phyloP scores from a whole-genome alignment of 2,797 vertebrate species.

The Champsocephalus gunnari region DNA sequence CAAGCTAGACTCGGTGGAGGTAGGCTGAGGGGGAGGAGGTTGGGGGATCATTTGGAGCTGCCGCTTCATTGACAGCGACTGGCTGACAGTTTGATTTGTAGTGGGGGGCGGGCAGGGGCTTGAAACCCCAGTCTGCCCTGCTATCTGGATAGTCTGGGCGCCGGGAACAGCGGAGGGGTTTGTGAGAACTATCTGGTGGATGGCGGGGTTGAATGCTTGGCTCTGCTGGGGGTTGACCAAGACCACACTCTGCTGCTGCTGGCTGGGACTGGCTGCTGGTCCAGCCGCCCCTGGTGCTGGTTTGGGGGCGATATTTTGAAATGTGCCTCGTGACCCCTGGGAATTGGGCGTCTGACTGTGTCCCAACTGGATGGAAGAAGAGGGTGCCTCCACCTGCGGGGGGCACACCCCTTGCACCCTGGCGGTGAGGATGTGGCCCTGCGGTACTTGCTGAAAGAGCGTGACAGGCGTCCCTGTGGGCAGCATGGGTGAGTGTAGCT shows the following conservation, averaged over 20 bases:
- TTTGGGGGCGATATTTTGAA: constrained; percentile 99
- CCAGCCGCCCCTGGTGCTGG: constrained; percentile 88
- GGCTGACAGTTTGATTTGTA: constrained; percentile 92
- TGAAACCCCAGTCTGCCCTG: constrained; percentile 90
- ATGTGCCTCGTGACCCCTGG: constrained; percentile 91
- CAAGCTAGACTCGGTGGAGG: constrained; percentile 96
- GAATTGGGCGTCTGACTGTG: constrained; percentile 89
- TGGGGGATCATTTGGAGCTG: constrained; percentile 82
- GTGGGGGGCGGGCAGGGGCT: constrained; percentile 86
- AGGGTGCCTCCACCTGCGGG: constrained; percentile 86
- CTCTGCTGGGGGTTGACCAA: constrained; percentile 94
- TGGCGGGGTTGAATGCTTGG: constrained; percentile 92
- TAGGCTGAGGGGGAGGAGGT: constrained; percentile 88
- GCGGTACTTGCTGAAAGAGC: constrained; percentile 94
- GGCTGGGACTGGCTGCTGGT: constrained; percentile 77
- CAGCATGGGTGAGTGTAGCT: constrained; percentile 89
- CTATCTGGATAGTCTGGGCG: constrained; percentile 91
- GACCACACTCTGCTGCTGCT: constrained; percentile 91
- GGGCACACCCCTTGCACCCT: constrained; percentile 92
- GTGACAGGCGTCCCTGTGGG: constrained; percentile 91
- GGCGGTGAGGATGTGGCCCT: constrained; percentile 93
- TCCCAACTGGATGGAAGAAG: constrained; percentile 89
- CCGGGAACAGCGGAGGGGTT: constrained; percentile 91
- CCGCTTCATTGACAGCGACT: constrained; percentile 94
- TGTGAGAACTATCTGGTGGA: constrained; percentile 98